Percentiles rank a stretch among this genome's conserved stretches.
These are phyloP conservation scores for Macrotus californicus DNA, from an alignment of 2,113 vertebrate genomes.

Conservation along the genomic window DNA sequence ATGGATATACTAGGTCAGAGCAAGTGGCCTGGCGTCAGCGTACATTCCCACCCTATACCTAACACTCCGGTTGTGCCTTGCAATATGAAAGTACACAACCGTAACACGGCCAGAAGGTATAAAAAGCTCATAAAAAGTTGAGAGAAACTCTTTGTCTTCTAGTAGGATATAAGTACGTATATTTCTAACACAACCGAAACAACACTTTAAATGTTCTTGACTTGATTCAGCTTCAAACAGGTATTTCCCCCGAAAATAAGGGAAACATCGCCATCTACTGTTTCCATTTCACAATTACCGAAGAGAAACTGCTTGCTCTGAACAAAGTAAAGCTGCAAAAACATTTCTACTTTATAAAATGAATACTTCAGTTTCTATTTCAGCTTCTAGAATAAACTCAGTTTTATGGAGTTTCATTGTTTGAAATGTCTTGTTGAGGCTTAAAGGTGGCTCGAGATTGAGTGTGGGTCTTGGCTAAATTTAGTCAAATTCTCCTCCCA, in stretches of 20 bases:
- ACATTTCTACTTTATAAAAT: neutral
- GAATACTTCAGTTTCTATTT: neutral
- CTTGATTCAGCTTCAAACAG: too few species aligned
- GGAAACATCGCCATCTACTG: constrained; percentile 62
- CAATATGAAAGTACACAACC: neutral
- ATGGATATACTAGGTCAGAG: neutral
- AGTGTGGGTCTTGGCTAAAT: neutral
- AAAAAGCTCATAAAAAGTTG: neutral
- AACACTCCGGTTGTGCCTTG: neutral
- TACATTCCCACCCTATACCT: neutral
- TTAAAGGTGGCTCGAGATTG: neutral
- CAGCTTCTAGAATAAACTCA: neutral
- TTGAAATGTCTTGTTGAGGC: neutral
- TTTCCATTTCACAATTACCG: neutral
- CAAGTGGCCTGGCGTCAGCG: neutral
- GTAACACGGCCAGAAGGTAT: neutral
- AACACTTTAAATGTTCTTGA: neutral
- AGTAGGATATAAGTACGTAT: neutral
- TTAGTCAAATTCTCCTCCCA: neutral
- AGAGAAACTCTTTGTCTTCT: neutral
- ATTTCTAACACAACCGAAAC: neutral
- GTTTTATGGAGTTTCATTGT: neutral
- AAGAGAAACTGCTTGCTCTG: neutral
- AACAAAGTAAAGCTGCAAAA: neutral
- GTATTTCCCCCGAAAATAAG: neutral